These are phyloP conservation scores for Hassar affinis DNA, from an alignment of 2,113 vertebrate species.

Conservation along the genomic window DNA sequence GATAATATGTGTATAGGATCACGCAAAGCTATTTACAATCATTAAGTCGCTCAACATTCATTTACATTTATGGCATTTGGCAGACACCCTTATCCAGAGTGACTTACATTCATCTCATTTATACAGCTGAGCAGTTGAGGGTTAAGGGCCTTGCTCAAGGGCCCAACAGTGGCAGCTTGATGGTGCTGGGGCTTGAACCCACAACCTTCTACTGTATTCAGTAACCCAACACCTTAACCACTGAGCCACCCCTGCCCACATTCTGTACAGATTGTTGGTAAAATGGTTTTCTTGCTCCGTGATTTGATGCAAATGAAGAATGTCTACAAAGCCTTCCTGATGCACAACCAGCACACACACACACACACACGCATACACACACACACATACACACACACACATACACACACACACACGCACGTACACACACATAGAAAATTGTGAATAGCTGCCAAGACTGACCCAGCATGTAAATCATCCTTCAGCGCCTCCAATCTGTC, in stretches of 20 bases:
- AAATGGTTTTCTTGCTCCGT: neutral
- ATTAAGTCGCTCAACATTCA: slow-evolving; percentile 22
- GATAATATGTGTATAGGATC: neutral
- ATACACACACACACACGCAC: neutral
- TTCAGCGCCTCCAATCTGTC: slow-evolving; percentile 1
- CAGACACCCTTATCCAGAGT: too few species aligned
- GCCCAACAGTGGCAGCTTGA: too few species aligned
- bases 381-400: too few species aligned
- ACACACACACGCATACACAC: slow-evolving; percentile 14
- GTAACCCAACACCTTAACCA: too few species aligned
- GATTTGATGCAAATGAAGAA: slow-evolving; percentile 9
- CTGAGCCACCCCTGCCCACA: too few species aligned
- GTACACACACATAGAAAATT: too few species aligned
- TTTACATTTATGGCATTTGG: too few species aligned
- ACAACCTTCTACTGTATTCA: too few species aligned
- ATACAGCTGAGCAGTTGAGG: too few species aligned
- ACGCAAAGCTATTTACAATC: slow-evolving; percentile 8
- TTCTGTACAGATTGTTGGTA: slow-evolving; percentile 9
- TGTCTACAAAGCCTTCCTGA: neutral
- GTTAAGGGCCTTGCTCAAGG: too few species aligned
- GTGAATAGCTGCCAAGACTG: slow-evolving; percentile 16
- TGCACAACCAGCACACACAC: neutral
- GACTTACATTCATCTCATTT: too few species aligned
- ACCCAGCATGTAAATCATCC: slow-evolving; percentile 43
- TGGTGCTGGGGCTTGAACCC: too few species aligned